Evolutionary conservation across 1,140 invertebrate species (phyloP), one percentile per base, ranked within the genome.

Genomic region (Parapsyche elsis): DNA sequence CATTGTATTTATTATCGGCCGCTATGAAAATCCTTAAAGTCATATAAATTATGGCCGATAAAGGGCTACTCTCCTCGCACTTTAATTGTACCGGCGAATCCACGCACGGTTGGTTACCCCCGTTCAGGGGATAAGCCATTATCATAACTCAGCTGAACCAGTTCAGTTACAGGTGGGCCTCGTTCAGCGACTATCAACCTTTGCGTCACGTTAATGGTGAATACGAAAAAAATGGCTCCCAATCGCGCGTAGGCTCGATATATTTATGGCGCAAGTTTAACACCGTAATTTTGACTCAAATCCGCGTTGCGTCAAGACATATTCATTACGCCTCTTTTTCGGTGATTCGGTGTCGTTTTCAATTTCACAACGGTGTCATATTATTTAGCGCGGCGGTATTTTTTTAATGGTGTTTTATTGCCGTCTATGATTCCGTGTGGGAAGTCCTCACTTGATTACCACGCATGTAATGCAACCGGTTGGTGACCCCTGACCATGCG

Each of bases 21-120:
- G 57, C 57, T 19, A 61, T 19, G 16, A 61, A 61, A 61, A 61
- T 21, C 57, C 57, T 61, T 9, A 16, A 19, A 21, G 1, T 61
- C 57, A 19, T 61, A 9, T 61, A 61, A 61, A 21, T 61, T 61
- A 61, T 21, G 14, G 9, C 9, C 57, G 57, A 61, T 61, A 61
- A 61, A 61, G 57, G 57, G 57, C 16, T 21, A 19, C 57, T 61
- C 57, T 16, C 30, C 2, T 38, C 30, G 57, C 21, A 16, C 21
- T 61, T 61, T 61, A 61, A 61, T 61, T 19, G 57, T 19, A 61
- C 57, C 12, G 16, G 49, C 49, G 49, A 53, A 53, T 53, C 49
- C 16, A n/a, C 12, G 49, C 49, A 21, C n/a, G 57, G 21, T 61
- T 38, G 30, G 30, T 38, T 38, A 38, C 30, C 30, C 57, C 57